A percentile compares a stretch with the other conserved stretches of the same genome.
Evolutionary conservation across 2,888 invertebrate genomes (phyloP).

Genomic region (Marronus borbonicus): DNA sequence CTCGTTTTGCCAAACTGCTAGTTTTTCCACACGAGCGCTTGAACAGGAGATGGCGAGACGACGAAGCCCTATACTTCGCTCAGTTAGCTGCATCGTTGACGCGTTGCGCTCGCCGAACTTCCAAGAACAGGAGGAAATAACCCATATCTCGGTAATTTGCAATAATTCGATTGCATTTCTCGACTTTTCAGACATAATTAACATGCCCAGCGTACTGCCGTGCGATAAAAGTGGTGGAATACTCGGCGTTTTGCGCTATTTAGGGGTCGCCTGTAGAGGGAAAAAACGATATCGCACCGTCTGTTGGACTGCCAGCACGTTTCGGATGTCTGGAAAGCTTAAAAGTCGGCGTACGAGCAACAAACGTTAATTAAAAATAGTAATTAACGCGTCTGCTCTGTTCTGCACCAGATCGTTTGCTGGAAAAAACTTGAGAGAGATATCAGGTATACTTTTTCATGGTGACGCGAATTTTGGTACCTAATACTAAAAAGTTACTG

Average conservation of each 20-base stretch:
- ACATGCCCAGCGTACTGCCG: slow-evolving; percentile 12
- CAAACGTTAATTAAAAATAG: slow-evolving; percentile 18
- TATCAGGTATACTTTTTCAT: too few relatives aligned
- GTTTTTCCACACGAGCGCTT: slow-evolving; percentile 59
- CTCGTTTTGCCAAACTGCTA: slow-evolving; percentile 55
- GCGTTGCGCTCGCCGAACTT: background rate
- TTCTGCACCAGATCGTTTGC: too few relatives aligned
- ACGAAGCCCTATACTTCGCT: too few relatives aligned
- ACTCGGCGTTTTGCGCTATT: slow-evolving; percentile 7
- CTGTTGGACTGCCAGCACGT: background rate
- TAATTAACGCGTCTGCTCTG: background rate
- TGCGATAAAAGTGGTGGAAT: background rate
- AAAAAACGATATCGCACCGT: slow-evolving; percentile 23
- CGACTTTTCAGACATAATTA: slow-evolving; percentile 34
- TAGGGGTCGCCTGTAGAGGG: background rate
- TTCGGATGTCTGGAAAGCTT: slow-evolving; percentile 7
- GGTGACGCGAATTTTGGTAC: too few relatives aligned
- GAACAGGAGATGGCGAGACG: background rate
- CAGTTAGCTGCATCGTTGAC: background rate
- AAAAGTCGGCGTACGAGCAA: background rate
- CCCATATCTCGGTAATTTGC: slow-evolving; percentile 45
- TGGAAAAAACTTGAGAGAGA: too few relatives aligned
- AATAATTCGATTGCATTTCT: slow-evolving; percentile 44
- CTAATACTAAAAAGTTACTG: too few relatives aligned
- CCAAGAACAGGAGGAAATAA: slow-evolving; percentile 44